Conservation (phyloP, 2,797 vertebrate species). For the Helostoma temminkii region DNA sequence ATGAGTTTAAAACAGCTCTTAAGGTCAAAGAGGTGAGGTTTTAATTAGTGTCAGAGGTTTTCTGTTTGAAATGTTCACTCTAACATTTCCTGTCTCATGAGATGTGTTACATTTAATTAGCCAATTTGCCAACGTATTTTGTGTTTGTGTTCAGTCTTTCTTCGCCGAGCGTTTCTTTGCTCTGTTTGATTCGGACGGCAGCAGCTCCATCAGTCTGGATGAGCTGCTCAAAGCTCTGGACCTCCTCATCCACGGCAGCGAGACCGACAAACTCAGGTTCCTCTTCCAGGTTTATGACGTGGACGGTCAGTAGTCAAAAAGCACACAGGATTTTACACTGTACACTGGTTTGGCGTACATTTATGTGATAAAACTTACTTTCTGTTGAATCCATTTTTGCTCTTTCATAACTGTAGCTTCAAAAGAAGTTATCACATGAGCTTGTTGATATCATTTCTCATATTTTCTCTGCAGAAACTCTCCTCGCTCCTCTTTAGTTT, state of each 20-base stretch:
- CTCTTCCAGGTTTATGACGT: conserved; percentile 95
- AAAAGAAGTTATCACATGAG: too few species aligned
- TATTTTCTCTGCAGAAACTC: too few species aligned
- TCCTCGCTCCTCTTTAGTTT: not conserved
- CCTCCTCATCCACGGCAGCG: conserved; percentile 85
- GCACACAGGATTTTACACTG: not conserved
- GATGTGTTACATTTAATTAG: too few species aligned
- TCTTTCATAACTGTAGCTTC: too few species aligned
- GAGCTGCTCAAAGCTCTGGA: conserved; percentile 88
- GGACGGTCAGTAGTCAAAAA: conserved; percentile 83
- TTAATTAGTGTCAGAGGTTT: conserved; percentile 22
- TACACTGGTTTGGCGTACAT: too few species aligned
- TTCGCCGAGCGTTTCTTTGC: conserved; percentile 92
- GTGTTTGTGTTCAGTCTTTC: conserved; percentile 82
- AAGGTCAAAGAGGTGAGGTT: conserved; percentile 90
- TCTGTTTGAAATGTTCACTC: not conserved
- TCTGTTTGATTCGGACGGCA: conserved; percentile 89
- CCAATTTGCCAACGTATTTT: too few species aligned
- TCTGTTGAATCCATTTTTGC: too few species aligned
- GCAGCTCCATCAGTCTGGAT: conserved; percentile 88
- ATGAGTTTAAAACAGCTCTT: conserved; percentile 89
- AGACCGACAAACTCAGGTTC: conserved; percentile 90
- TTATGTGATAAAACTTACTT: too few species aligned
- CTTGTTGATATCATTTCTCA: too few species aligned
- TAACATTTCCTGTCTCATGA: too few species aligned